A percentile compares a stretch with the other conserved stretches of the same genome.
Evolutionary conservation across 1,140 invertebrate species (phyloP).

Genomic region (Popillia japonica): DNA sequence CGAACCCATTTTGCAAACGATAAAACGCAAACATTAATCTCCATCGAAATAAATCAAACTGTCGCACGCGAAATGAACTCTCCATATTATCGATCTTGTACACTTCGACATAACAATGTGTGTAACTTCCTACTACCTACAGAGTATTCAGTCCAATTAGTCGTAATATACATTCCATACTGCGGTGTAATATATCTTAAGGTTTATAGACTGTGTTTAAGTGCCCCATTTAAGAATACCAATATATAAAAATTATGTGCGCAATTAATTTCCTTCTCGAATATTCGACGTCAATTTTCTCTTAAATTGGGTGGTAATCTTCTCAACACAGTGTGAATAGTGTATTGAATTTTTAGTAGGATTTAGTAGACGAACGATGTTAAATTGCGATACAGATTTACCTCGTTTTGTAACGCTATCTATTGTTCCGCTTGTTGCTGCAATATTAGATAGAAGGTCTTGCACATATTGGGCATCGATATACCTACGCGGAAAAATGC

Average conservation of each 20-base stretch:
- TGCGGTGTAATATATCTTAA: background rate
- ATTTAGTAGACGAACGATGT: background rate
- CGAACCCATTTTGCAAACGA: background rate
- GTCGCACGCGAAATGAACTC: slow-evolving; percentile 40
- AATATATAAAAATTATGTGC: background rate
- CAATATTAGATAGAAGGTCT: too few relatives aligned
- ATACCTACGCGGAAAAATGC: too few relatives aligned
- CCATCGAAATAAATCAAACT: slow-evolving; percentile 46
- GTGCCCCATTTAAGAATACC: slow-evolving; percentile 13
- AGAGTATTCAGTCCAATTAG: background rate
- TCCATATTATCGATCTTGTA: slow-evolving; percentile 37
- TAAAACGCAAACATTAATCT: slow-evolving; percentile 18
- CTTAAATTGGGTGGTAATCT: background rate
- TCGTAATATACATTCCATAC: slow-evolving; percentile 15
- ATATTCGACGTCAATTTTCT: background rate
- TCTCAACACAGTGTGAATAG: background rate
- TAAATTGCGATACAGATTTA: too few relatives aligned
- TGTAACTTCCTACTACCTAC: background rate
- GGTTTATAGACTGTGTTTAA: background rate
- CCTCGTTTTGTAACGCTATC: too few relatives aligned
- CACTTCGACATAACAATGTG: background rate
- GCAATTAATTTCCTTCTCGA: slow-evolving; percentile 1
- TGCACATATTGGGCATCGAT: too few relatives aligned
- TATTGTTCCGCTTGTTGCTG: too few relatives aligned
- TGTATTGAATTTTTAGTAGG: slow-evolving; percentile 6